Percentiles rank a stretch among this genome's conserved stretches.
phyloP scores from a whole-genome alignment of 2,888 invertebrate genomes.

The Cerastis rubricosa region DNA sequence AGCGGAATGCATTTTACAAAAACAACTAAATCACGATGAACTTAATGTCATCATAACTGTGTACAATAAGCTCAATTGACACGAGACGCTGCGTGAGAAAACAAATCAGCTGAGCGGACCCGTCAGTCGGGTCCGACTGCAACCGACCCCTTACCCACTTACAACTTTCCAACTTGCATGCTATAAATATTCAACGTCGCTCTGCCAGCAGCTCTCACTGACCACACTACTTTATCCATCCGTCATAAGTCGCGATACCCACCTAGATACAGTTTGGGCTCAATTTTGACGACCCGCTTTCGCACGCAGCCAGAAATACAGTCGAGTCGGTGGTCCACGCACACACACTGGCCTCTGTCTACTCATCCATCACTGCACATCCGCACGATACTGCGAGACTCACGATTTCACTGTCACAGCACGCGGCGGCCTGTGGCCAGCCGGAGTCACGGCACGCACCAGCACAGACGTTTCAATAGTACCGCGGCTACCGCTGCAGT shows the following conservation, averaged over 20 bases:
- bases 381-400: slow-evolving; percentile 86
- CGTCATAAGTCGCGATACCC: slow-evolving; percentile 76
- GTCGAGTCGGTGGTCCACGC: slow-evolving; percentile 78
- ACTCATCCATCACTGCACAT: slow-evolving; percentile 91
- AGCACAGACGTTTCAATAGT: slow-evolving; percentile 77
- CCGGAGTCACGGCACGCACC: slow-evolving; percentile 84
- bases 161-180: slow-evolving; percentile 85
- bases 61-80: slow-evolving; percentile 71
- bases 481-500: slow-evolving; percentile 80
- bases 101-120: slow-evolving; percentile 83
- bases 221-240: slow-evolving; percentile 61
- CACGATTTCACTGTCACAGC: slow-evolving; percentile 90
- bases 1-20: slow-evolving; percentile 45
- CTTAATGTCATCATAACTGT: slow-evolving; percentile 74
- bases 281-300: slow-evolving; percentile 89
- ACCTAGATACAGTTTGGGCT: slow-evolving; percentile 90
- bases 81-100: slow-evolving; percentile 75
- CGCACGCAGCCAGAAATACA: slow-evolving; percentile 83
- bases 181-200: slow-evolving; percentile 87
- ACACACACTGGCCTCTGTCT: slow-evolving; percentile 84
- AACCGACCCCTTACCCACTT: slow-evolving; percentile 62
- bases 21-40: slow-evolving; percentile 65
- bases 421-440: slow-evolving; percentile 83
- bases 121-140: slow-evolving; percentile 60
- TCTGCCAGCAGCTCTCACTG: slow-evolving; percentile 79